Evolutionary conservation across 2,888 invertebrate genomes (phyloP), one percentile per base, ranked within the genome.

Genomic region (Idaea biselata): DNA sequence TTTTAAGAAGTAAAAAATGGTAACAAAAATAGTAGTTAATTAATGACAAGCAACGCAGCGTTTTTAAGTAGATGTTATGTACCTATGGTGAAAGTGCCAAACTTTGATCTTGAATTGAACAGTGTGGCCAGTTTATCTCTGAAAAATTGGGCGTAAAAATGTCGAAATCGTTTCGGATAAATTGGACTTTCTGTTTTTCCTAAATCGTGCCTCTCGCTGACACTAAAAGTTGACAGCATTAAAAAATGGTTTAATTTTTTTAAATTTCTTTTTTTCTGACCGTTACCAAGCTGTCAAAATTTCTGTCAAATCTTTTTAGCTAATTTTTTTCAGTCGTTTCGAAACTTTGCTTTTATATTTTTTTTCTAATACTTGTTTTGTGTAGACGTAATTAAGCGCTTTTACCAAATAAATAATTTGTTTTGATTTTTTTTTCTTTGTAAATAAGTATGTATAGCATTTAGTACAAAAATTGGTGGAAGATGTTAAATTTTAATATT

Each of bases 401-500:
- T 89, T 88, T 87, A 89, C 91, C 90, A 91, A 91, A 90, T 88
- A 88, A 83, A 76, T 66, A 65, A 73, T 69, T 75, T 74, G 74
- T 76, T 76, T 80, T 76, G 66, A 73, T 83, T 82, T 82, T 82
- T 79, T 76, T 78, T 83, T 84, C 79, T 77, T 69, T 90, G 89
- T 91, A 89, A 85, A 89, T 89, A 90, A 79, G 81, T 75, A 89
- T 78, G 81, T 65, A 78, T 84, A 89, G 89, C 79, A 81, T 86
- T 89, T 91, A 90, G 91, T 91, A 89, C 89, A 91, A 91, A 83
- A 81, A 84, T 82, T 82, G 88, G 88, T 90, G 87, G 85, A 88
- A 86, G 88, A 82, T 77, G 77, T 79, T 73, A 74, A 74, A 71
- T 32, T 61, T 25, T 58, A 60, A 31, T 59, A 62, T 60, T 58